These are phyloP conservation scores for Panzeria rudis DNA, from an alignment of 2,888 invertebrate genomes.

Conservation along the genomic window DNA sequence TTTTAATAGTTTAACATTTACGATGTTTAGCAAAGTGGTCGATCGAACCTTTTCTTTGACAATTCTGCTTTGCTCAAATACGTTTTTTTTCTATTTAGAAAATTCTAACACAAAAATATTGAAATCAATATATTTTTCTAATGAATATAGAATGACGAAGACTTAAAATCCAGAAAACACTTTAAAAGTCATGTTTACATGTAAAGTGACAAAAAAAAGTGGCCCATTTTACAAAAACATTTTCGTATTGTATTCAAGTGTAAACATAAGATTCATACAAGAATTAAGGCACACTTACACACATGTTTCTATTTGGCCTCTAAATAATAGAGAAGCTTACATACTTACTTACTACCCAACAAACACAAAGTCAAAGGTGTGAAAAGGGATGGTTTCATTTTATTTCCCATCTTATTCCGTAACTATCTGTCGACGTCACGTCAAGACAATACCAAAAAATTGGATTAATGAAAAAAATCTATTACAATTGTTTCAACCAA, in stretches of 20 bases:
- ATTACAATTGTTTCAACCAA: no score
- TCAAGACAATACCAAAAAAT: no score
- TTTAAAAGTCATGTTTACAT: constrained; percentile 70
- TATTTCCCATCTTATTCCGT: no score
- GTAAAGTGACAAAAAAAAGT: constrained; percentile 68
- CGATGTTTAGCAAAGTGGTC: not conserved
- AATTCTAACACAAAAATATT: constrained; percentile 22
- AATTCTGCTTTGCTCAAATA: not conserved
- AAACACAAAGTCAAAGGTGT: not conserved
- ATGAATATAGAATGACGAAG: not conserved
- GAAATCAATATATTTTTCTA: constrained; percentile 40
- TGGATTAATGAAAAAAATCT: no score
- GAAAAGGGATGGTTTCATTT: no score
- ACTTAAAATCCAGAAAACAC: constrained; percentile 49
- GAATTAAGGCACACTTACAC: constrained; percentile 26
- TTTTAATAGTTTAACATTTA: not conserved
- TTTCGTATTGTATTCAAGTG: constrained; percentile 47
- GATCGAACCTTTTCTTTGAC: not conserved
- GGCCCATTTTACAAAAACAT: constrained; percentile 47
- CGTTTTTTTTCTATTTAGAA: not conserved
- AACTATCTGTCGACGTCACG: no score
- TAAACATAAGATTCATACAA: constrained; percentile 36
- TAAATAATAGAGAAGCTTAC: constrained; percentile 12
- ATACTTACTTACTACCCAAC: not conserved
- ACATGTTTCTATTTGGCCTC: constrained; percentile 44